Evolutionary conservation across 2,888 invertebrate species (phyloP), one percentile per base, ranked within the genome.

Genomic region (Apamea sordens): DNA sequence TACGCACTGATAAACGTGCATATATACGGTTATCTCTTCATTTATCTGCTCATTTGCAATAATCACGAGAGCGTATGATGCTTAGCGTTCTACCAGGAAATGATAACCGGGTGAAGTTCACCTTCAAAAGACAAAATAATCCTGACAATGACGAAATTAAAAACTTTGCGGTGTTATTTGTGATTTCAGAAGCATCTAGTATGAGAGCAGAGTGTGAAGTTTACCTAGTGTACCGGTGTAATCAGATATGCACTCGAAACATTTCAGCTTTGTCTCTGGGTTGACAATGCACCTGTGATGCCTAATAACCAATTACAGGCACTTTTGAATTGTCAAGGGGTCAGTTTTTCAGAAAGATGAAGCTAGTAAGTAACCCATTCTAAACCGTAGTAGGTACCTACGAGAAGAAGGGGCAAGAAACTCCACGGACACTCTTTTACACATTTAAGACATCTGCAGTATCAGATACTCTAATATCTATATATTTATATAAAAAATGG

Each of bases 91-190:
- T 65, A 77, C 75, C 32, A 75, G 73, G 88, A 85, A 78, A 59
- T 63, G 83, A 83, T 79, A 86, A 61, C 24, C 32, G 77, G 76
- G 32, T 86, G 44, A 79, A 77, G 86, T 86, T 86, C 77, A 88
- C 53, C 63, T 56, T 71, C 24, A 68, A 6, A 36, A 75, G 32
- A 65, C 82, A 69, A 77, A 80, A 85, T 74, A 73, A 70, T n/a
- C 8, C 28, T 44, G 11, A 56, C 56, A 56, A 4, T 24, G n/a
- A 59, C 5, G 15, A 15, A 21, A 41, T 69, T 32, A 15, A 53
- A 70, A 32, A 53, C 13, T 32, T 53, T 36, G 70, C n/a, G 15
- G 10, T 32, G 24, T 2, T 50, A 10, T 32, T 56, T 32, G 5
- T 28, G 13, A 15, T 15, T 61, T 28, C 28, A 15, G 15, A 28